A percentile compares a stretch with the other conserved stretches of the same genome.
Conservation (phyloP, 2,797 vertebrate genomes). For the Acanthurus leucopareius region DNA sequence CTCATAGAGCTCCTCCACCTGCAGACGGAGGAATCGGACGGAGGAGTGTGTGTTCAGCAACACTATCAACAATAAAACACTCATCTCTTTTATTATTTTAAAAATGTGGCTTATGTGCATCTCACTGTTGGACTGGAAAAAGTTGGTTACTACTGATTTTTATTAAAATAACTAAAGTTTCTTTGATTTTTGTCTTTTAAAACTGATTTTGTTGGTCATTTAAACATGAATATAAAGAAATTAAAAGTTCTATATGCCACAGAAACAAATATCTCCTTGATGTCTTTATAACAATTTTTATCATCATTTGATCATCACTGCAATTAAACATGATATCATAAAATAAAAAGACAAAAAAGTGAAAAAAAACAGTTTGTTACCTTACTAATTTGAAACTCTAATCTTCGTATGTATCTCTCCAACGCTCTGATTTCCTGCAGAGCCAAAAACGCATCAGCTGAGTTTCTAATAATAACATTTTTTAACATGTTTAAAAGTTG, state of each 20-base stretch:
- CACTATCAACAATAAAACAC: neutral
- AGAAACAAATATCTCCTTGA: no score
- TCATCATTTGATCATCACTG: neutral
- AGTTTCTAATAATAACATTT: neutral
- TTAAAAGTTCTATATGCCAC: no score
- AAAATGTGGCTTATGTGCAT: no score
- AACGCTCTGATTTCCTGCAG: constrained; percentile 91
- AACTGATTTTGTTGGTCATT: neutral
- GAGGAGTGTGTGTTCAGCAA: neutral
- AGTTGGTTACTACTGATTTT: neutral
- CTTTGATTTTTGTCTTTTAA: neutral
- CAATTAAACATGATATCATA: neutral
- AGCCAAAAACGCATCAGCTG: neutral
- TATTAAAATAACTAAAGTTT: no score
- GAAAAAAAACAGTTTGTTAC: constrained; percentile 70
- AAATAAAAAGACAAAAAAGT: neutral
- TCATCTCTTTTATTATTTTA: neutral
- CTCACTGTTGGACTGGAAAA: neutral
- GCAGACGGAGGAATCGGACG: neutral
- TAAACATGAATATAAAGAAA: no score
- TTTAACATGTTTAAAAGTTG: no score
- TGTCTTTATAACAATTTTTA: no score
- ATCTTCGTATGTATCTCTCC: constrained; percentile 92
- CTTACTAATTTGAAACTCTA: constrained; percentile 98
- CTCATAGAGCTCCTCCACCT: constrained; percentile 97